Evolutionary conservation across 2,888 invertebrate species (phyloP), one percentile per base, ranked within the genome.

Genomic region (Cataglyphis livida): DNA sequence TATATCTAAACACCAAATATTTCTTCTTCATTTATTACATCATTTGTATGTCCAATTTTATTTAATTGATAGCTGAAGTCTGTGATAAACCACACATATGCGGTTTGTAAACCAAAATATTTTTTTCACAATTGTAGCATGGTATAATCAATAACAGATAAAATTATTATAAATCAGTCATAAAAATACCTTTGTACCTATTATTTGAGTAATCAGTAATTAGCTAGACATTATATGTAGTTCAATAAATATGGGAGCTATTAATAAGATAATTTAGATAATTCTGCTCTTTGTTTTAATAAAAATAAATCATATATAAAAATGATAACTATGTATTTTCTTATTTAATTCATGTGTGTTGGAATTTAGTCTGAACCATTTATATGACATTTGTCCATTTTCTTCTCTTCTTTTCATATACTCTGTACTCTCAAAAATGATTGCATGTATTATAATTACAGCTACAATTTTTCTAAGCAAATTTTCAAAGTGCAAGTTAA

Each of bases 391-490:
- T 4, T 41, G 6, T 9, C 1, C 57, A n/a, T 21, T 32, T 21
- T n/a, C 32, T 32, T 28, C 2, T 32, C 18, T 65, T 71, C 38
- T 32, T 57, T 15, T 51, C n/a, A 48, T 68, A 62, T 35, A 48
- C 21, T 35, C 41, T 28, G 10, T 64, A 75, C 44, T 44, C 35
- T 59, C 68, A 71, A 82, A 89, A 83, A 61, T 64, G 21, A 87
- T 73, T 85, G 41, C 76, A 76, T 48, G n/a, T 81, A 82, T 78
- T 44, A 51, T 71, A 65, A 57, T 75, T 84, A 78, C 61, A 85
- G 73, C 44, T 86, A 86, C 28, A 82, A 74, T 51, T 74, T 84
- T 78, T 71, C 35, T 82, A 83, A 82, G 65, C 82, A 68, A 87
- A 82, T 51, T 83, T 87, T 66, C 44, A 65, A 74, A 65, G 61